phyloP scores from a whole-genome alignment of 2,113 vertebrate species.

The Ameiurus melas region DNA sequence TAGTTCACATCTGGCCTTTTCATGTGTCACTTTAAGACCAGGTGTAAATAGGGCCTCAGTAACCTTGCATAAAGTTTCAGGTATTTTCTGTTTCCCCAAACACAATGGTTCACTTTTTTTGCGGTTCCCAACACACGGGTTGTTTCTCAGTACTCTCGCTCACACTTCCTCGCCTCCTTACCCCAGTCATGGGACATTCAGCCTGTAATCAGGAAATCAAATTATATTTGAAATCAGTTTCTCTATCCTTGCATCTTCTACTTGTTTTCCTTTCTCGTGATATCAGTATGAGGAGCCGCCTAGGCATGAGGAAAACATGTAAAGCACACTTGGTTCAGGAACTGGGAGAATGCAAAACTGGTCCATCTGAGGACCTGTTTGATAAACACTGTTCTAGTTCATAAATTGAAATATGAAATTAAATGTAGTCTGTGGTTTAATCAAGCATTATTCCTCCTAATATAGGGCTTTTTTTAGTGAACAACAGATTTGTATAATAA shows the following conservation, averaged over 20 bases:
- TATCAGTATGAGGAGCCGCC: background rate
- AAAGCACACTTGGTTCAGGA: background rate
- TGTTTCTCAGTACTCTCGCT: background rate
- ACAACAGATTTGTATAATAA: background rate
- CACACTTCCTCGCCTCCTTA: background rate
- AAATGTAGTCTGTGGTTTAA: background rate
- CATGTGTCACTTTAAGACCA: background rate
- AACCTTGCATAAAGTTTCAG: background rate
- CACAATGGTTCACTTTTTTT: background rate
- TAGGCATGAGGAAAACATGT: background rate
- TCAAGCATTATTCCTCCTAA: background rate
- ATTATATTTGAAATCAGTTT: background rate
- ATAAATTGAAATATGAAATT: background rate
- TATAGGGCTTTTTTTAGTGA: background rate
- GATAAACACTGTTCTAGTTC: background rate
- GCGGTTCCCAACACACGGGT: background rate
- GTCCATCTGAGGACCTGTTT: background rate
- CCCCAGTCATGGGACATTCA: background rate
- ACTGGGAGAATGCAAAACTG: background rate
- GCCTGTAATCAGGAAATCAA: background rate
- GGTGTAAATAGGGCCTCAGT: background rate
- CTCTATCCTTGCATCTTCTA: background rate
- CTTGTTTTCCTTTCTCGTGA: background rate
- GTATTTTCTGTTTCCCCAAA: background rate
- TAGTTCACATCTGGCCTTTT: no score